phyloP scores from a whole-genome alignment of 2,797 vertebrate genomes.

The Sebastiscus albofasciatus region DNA sequence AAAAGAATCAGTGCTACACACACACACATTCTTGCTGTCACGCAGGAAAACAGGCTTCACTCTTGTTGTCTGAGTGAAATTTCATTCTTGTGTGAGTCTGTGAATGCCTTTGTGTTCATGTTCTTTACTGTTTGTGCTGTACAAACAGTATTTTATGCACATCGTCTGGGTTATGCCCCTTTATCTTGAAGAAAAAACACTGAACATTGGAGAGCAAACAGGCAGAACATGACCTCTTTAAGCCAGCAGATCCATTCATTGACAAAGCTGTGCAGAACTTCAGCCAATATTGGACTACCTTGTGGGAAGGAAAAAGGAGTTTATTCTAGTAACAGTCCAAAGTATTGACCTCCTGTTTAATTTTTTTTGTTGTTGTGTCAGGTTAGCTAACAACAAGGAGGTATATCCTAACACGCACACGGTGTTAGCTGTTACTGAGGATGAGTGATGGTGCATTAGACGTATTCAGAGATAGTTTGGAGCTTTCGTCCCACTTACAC shows the following conservation, averaged over 20 bases:
- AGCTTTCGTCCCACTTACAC: slow-evolving; percentile 64
- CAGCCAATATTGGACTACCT: background rate
- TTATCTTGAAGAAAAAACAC: slow-evolving; percentile 3
- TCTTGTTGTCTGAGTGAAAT: background rate
- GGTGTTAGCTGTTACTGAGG: slow-evolving; percentile 6
- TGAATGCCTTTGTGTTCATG: background rate
- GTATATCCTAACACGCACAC: slow-evolving; percentile 17
- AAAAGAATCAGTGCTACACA: background rate
- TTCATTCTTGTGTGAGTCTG: background rate
- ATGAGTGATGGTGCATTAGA: slow-evolving; percentile 11
- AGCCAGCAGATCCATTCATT: slow-evolving; percentile 10
- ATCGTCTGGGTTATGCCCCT: background rate
- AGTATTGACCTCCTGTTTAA: slow-evolving; percentile 49
- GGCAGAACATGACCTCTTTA: slow-evolving; percentile 44
- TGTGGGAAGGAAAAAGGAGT: slow-evolving; percentile 36
- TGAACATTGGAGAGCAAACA: slow-evolving; percentile 8
- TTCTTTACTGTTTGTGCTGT: background rate
- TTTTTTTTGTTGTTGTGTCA: slow-evolving; percentile 31
- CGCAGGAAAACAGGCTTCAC: slow-evolving; percentile 1
- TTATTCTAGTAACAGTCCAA: slow-evolving; percentile 51
- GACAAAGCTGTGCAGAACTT: slow-evolving; percentile 10
- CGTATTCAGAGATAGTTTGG: slow-evolving; percentile 30
- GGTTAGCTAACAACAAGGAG: slow-evolving; percentile 26
- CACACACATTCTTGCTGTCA: slow-evolving; percentile 1
- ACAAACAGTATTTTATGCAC: background rate